Evolutionary conservation across 2,888 invertebrate species (phyloP).

Genomic region (Tolmerus cingulatus): DNA sequence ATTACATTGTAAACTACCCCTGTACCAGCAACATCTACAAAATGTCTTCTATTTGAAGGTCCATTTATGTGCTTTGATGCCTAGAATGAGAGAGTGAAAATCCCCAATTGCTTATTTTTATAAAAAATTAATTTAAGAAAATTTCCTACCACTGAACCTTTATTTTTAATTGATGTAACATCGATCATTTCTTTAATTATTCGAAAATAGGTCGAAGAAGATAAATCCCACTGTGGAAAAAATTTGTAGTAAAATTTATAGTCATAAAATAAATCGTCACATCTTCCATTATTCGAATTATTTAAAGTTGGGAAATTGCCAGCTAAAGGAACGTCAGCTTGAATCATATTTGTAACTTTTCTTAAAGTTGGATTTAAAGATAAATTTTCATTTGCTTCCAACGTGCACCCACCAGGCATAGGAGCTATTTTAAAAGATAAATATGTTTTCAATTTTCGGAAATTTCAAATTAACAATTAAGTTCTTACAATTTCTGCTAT

Average conservation of each 20-base stretch:
- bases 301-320: neutral
- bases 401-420: constrained; percentile 32
- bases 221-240: constrained; percentile 27
- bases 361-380: neutral
- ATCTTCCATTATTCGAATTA: neutral
- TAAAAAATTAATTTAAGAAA: too few relatives aligned
- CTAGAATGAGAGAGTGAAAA: neutral
- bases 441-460: neutral
- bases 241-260: constrained; percentile 24
- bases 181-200: constrained; percentile 22
- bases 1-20: constrained; percentile 41
- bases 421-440: constrained; percentile 11
- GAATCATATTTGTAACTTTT: neutral
- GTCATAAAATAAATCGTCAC: neutral
- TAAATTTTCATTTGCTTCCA: neutral
- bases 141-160: neutral
- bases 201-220: constrained; percentile 25
- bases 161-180: neutral
- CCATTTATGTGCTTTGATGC: neutral
- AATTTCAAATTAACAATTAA: too few relatives aligned
- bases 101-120: too few relatives aligned
- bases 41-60: constrained; percentile 24
- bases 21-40: constrained; percentile 28
- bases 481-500: neutral
- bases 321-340: constrained; percentile 29